Evolutionary conservation across 2,888 invertebrate species (phyloP).

Genomic region (Sinopyrophorus schimmeli): DNA sequence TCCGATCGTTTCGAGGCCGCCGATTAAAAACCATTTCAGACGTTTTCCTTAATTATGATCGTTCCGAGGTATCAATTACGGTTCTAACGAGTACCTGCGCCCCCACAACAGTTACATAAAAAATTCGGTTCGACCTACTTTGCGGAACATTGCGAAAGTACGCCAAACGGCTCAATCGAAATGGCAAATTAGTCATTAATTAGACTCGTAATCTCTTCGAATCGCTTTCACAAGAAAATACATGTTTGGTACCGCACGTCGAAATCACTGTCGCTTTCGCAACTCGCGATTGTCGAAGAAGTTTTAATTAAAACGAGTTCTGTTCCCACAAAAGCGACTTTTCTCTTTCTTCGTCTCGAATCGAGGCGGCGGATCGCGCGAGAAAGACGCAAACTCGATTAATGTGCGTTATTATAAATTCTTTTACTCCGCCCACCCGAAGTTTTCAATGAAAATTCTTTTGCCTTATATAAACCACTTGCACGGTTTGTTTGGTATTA

Average conservation of each 20-base stretch:
- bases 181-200: too few species aligned
- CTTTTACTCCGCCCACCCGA: slow-evolving; percentile 14
- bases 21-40: too few species aligned
- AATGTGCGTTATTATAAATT: slow-evolving; percentile 10
- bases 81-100: too few species aligned
- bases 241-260: slow-evolving; percentile 17
- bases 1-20: too few species aligned
- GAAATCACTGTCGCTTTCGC: slow-evolving; percentile 28
- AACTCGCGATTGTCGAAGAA: slow-evolving; percentile 15
- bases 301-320: slow-evolving; percentile 18
- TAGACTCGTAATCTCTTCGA: too few species aligned
- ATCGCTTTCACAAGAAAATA: not conserved
- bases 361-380: too few species aligned
- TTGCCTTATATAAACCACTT: slow-evolving; percentile 19
- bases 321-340: slow-evolving; percentile 1
- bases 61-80: too few species aligned
- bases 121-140: too few species aligned
- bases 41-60: too few species aligned
- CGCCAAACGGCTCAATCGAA: too few species aligned
- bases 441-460: slow-evolving; percentile 22
- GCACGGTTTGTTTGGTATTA: slow-evolving; percentile 13
- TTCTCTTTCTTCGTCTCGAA: not conserved
- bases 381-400: not conserved
- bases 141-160: too few species aligned
- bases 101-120: too few species aligned